phyloP scores from a whole-genome alignment of 2,113 vertebrate genomes.

The Heterotilapia buettikoferi region DNA sequence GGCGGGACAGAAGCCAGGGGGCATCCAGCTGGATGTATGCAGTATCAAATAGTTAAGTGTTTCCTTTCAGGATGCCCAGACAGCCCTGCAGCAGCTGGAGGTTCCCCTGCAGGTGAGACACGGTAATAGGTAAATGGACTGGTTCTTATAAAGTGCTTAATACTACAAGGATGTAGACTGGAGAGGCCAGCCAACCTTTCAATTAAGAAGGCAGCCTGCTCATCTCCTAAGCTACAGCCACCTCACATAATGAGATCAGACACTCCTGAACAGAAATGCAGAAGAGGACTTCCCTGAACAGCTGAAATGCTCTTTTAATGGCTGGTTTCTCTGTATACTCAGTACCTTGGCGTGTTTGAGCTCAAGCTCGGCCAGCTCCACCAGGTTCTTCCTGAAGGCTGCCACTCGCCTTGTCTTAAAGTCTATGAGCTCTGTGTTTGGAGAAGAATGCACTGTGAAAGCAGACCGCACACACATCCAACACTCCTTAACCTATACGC shows the following conservation, averaged over 20 bases:
- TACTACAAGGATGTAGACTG: neutral
- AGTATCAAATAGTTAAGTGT: slow-evolving; percentile 78
- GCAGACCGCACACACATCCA: neutral
- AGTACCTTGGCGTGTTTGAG: slow-evolving; percentile 97
- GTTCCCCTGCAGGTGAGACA: slow-evolving; percentile 78
- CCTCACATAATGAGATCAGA: neutral
- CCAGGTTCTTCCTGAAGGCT: slow-evolving; percentile 97
- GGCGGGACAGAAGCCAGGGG: neutral
- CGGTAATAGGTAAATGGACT: neutral
- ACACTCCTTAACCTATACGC: neutral
- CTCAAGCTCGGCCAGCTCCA: slow-evolving; percentile 97
- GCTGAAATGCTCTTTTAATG: neutral
- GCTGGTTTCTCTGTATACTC: neutral
- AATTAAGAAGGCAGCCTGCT: neutral
- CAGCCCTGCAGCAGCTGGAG: slow-evolving; percentile 97
- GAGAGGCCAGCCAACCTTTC: neutral
- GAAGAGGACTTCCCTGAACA: neutral
- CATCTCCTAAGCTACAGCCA: neutral
- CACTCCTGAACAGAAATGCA: neutral
- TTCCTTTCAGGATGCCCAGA: slow-evolving; percentile 88
- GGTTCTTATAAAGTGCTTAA: neutral
- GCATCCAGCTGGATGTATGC: neutral
- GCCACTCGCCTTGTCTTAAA: slow-evolving; percentile 98
- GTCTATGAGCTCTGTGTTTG: slow-evolving; percentile 85
- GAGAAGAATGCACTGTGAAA: slow-evolving; percentile 28